Evolutionary conservation across 2,888 invertebrate genomes (phyloP).

Genomic region (Caenorhabditis imperialis): DNA sequence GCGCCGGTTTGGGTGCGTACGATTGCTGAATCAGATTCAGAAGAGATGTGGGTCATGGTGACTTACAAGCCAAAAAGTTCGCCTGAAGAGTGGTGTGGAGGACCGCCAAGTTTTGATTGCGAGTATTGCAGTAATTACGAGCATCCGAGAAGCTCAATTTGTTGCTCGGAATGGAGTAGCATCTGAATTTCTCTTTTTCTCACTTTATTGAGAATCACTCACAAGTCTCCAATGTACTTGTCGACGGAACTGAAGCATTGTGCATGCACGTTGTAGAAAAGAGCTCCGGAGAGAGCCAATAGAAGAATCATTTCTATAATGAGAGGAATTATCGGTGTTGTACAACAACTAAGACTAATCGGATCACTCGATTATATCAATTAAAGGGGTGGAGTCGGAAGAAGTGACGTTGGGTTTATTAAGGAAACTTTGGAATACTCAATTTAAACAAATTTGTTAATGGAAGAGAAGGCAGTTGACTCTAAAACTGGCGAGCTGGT

Average conservation of each 20-base stretch:
- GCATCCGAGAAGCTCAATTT: conserved; percentile 3
- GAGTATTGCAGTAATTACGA: not conserved
- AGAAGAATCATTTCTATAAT: not conserved
- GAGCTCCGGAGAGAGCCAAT: not conserved
- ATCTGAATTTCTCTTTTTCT: not conserved
- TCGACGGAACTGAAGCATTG: conserved; percentile 9
- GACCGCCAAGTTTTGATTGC: not conserved
- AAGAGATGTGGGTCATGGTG: not conserved
- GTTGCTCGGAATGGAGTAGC: conserved; percentile 8
- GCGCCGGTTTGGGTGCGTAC: not conserved
- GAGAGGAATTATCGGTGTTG: no score
- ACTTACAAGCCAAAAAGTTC: conserved; percentile 18
- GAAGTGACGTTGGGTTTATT: no score
- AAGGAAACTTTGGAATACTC: no score
- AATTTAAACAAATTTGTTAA: no score
- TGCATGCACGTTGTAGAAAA: not conserved
- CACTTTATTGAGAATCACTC: not conserved
- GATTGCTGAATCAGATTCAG: not conserved
- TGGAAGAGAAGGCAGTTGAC: no score
- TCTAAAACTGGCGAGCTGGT: no score
- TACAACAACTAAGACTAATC: not conserved
- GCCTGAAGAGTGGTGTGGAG: conserved; percentile 3
- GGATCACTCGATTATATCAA: no score
- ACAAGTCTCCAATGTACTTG: conserved; percentile 28
- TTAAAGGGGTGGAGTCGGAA: no score